Evolutionary conservation across 2,113 vertebrate genomes (phyloP), one percentile per base, ranked within the genome.

Genomic region (Nyctibius bracteatus): DNA sequence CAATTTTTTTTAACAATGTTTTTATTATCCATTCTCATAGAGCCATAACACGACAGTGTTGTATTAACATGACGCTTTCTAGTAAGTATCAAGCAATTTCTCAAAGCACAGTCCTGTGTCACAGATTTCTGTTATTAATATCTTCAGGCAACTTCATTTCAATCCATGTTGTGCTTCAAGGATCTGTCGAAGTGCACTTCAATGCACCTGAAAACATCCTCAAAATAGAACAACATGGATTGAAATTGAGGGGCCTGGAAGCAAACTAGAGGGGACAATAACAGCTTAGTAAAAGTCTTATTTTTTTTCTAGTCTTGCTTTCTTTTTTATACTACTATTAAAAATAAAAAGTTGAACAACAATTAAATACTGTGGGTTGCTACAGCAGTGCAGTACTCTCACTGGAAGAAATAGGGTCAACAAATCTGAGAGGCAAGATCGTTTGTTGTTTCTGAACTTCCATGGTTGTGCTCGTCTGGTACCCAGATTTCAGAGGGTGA

Each of bases 161-260:
- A 91, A 77, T 73, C 78, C 74, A 23, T 47, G 44, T 87, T 79
- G 88, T 52, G 37, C 84, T 94, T 81, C 63, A 81, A 91, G 94
- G 52, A 61, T 94, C 81, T 90, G 86, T 95, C 19, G 4, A 74
- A 68, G 61, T 77, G 94, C 84, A 90, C 86, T 66, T 95, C 63
- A 41, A 3, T 86, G 81, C 18, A 33, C 65, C 67, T 77, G 73
- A 88, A 92, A 94, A 81, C 74, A 77, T 91, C 55, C 25, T 94
- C 73, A 81, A 68, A 96, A 84, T 59, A 81, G 78, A 89, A 31
- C 49, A 79, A 46, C 70, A 73, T 39, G 81, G 49, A 92, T 93
- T 96, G 82, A 93, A 96, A 88, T 85, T 66, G 91, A 96, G 89
- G 41, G 46, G 30, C 79, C 94, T 96, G 39, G 59, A 75, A 94